Percentiles rank a stretch among this genome's conserved stretches.
Conservation (phyloP, 1,140 invertebrate species). For the Trichoplusia ni region DNA sequence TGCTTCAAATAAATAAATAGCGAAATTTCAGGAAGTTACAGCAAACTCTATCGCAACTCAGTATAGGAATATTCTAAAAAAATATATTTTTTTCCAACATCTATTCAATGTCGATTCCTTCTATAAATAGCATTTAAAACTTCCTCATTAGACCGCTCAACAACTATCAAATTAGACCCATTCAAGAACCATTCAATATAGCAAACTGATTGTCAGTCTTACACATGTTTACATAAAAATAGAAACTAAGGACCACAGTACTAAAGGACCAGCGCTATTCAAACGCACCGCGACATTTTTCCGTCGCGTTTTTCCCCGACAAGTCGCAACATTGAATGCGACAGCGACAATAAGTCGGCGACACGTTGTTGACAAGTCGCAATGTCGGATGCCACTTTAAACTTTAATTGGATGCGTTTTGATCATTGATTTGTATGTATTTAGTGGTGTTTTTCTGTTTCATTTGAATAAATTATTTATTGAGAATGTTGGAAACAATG, state of each 20-base stretch:
- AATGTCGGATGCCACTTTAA: conserved; percentile 35
- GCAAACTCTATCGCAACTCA: too few relatives aligned
- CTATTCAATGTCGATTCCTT: too few relatives aligned
- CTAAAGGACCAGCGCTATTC: conserved; percentile 31
- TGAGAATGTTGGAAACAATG: too few relatives aligned
- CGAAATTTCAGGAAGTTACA: too few relatives aligned
- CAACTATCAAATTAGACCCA: neutral
- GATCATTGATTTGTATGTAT: conserved; percentile 22
- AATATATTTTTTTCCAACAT: too few relatives aligned
- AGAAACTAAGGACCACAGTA: neutral
- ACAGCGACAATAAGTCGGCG: conserved; percentile 46
- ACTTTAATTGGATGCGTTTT: conserved; percentile 44
- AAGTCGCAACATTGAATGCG: conserved; percentile 40
- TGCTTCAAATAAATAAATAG: too few relatives aligned
- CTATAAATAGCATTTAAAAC: too few relatives aligned
- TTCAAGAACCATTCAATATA: conserved; percentile 9
- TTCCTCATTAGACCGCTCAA: neutral
- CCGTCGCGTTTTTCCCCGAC: conserved; percentile 27
- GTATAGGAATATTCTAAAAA: too few relatives aligned
- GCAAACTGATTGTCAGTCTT: conserved; percentile 3
- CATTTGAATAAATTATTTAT: neutral
- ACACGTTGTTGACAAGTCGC: conserved; percentile 41
- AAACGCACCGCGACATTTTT: conserved; percentile 42
- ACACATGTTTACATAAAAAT: conserved; percentile 11
- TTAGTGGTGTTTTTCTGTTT: neutral